Conservation (phyloP, 2,797 vertebrate species). For the Chelidonichthys spinosus region DNA sequence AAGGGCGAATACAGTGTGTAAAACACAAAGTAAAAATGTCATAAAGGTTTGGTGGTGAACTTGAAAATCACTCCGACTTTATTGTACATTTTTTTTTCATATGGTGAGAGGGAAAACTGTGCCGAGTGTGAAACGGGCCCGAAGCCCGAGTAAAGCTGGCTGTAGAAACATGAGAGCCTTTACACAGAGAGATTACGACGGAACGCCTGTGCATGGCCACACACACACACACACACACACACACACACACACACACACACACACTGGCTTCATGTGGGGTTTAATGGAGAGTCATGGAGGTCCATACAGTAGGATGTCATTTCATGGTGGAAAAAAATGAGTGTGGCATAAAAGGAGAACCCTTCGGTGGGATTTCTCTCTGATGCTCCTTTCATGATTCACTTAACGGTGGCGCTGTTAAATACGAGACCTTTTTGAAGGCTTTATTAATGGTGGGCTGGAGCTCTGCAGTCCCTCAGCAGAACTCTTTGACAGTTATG, state of each 20-base stretch:
- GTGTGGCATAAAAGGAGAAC: slow-evolving; percentile 74
- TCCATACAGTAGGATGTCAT: slow-evolving; percentile 75
- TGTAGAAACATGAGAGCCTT: slow-evolving; percentile 50
- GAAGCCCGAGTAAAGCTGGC: slow-evolving; percentile 39
- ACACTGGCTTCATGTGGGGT: slow-evolving; percentile 67
- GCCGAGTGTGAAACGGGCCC: slow-evolving; percentile 38
- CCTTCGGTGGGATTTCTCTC: slow-evolving; percentile 67
- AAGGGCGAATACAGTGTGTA: slow-evolving; percentile 14
- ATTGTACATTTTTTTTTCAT: slow-evolving; percentile 24
- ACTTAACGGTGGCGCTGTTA: slow-evolving; percentile 73
- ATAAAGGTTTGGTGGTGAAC: slow-evolving; percentile 41
- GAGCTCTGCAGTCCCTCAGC: slow-evolving; percentile 62
- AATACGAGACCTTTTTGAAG: slow-evolving; percentile 74
- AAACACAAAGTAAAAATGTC: slow-evolving; percentile 40
- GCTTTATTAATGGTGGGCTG: slow-evolving; percentile 71
- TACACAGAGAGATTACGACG: slow-evolving; percentile 27
- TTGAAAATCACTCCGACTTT: slow-evolving; percentile 29
- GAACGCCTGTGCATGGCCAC: slow-evolving; percentile 27
- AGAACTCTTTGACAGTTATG: slow-evolving; percentile 67
- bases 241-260: slow-evolving; percentile 27
- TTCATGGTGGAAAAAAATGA: slow-evolving; percentile 76
- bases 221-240: slow-evolving; percentile 54
- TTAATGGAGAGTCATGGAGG: slow-evolving; percentile 65
- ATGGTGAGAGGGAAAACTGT: slow-evolving; percentile 27
- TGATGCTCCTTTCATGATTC: slow-evolving; percentile 76